Conservation (phyloP, 2,113 vertebrate genomes). For the Eurypyga helias region DNA sequence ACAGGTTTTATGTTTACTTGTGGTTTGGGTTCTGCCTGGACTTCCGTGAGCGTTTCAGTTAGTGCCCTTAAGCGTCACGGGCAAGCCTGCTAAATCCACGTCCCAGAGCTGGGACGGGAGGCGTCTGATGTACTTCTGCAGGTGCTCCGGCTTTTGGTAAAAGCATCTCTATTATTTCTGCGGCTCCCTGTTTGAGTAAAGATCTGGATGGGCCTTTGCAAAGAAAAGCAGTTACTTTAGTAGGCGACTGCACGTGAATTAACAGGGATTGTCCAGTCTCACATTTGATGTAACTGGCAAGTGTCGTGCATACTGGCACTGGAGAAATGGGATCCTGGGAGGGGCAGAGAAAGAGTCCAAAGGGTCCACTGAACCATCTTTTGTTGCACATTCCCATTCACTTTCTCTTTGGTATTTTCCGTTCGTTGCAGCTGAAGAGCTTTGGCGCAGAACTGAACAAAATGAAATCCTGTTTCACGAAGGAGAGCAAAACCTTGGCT, state of each 20-base stretch:
- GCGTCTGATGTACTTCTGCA: not conserved
- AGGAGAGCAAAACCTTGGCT: slow-evolving; percentile 80
- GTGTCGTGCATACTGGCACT: not conserved
- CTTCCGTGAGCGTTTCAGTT: not conserved
- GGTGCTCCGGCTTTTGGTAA: not conserved
- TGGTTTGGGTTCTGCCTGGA: not conserved
- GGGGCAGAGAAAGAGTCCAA: not conserved
- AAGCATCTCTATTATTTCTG: not conserved
- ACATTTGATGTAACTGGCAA: not conserved
- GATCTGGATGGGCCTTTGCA: not conserved
- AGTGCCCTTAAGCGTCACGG: not conserved
- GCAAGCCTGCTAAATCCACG: not conserved
- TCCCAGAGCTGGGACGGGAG: not conserved
- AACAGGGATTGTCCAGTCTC: not conserved
- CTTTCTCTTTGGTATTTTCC: not conserved
- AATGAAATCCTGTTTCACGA: slow-evolving; percentile 79
- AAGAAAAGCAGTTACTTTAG: not conserved
- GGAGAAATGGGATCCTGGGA: not conserved
- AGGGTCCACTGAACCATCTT: not conserved
- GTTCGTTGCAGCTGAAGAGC: slow-evolving; percentile 64
- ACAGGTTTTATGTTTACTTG: not conserved
- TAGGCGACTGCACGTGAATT: not conserved
- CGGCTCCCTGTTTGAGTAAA: not conserved
- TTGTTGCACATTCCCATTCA: not conserved
- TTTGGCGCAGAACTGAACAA: slow-evolving; percentile 81